Evolutionary conservation across 1,140 invertebrate genomes (phyloP).

Genomic region (Procambarus clarkii): DNA sequence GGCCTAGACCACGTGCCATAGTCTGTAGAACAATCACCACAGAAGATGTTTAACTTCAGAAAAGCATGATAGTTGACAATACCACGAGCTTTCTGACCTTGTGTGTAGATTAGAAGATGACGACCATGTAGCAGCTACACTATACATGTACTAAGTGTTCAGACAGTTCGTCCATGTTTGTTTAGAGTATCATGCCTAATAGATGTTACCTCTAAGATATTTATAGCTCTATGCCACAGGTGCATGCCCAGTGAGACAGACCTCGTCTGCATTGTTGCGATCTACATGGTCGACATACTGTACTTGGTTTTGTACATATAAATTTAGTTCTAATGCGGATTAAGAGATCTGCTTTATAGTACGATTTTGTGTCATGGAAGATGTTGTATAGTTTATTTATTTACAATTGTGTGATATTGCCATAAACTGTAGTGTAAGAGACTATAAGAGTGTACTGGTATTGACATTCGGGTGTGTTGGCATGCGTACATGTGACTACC

Average conservation of each 20-base stretch:
- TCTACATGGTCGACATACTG: conserved; percentile 4
- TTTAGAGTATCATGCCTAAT: conserved; percentile 51
- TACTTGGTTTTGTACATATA: conserved; percentile 54
- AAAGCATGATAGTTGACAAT: conserved; percentile 56
- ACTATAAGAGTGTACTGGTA: conserved; percentile 19
- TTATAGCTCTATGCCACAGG: conserved; percentile 31
- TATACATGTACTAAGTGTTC: conserved; percentile 50
- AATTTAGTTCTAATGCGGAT: conserved; percentile 24
- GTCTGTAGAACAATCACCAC: conserved; percentile 24
- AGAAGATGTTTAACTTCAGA: conserved; percentile 17
- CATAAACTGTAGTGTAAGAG: conserved; percentile 55
- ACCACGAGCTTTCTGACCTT: conserved; percentile 58
- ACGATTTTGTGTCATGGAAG: conserved; percentile 54
- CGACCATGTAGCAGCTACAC: conserved; percentile 24
- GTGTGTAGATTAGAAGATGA: conserved; percentile 42
- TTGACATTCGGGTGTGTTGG: background rate
- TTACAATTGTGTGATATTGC: conserved; percentile 63
- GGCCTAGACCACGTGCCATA: conserved; percentile 37
- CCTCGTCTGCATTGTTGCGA: conserved; percentile 26
- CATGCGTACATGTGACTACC: background rate
- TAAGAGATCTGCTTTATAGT: conserved; percentile 49
- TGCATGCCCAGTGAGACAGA: conserved; percentile 32
- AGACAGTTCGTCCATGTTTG: conserved; percentile 61
- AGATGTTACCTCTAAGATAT: conserved; percentile 55
- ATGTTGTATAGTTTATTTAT: conserved; percentile 66